Conservation (phyloP, 2,888 invertebrate genomes). For the Epiblema foenella region DNA sequence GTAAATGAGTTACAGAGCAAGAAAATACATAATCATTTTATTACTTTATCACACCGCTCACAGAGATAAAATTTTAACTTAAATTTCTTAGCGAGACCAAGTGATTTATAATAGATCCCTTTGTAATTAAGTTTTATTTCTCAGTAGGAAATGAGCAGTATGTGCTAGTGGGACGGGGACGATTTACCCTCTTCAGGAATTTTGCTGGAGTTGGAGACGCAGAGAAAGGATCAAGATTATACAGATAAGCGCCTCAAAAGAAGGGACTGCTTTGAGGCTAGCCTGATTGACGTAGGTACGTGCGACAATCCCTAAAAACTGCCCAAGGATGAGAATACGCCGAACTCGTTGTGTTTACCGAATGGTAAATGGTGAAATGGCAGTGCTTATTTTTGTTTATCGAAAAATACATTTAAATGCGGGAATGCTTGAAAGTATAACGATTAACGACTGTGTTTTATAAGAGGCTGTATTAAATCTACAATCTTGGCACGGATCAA, state of each 20-base stretch:
- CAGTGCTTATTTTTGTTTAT: neutral
- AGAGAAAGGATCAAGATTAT: slow-evolving; percentile 17
- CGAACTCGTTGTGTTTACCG: neutral
- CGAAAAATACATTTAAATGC: neutral
- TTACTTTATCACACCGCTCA: slow-evolving; percentile 4
- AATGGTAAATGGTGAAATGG: too few relatives aligned
- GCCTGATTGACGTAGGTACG: slow-evolving; percentile 19
- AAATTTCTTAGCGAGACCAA: slow-evolving; percentile 14
- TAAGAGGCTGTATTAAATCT: too few relatives aligned
- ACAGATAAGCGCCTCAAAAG: slow-evolving; percentile 19
- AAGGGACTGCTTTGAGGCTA: neutral
- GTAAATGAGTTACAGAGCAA: neutral
- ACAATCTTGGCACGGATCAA: too few relatives aligned
- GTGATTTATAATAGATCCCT: slow-evolving; percentile 19
- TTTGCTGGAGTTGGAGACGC: neutral
- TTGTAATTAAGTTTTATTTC: slow-evolving; percentile 5
- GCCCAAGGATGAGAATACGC: neutral
- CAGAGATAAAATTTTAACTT: slow-evolving; percentile 3
- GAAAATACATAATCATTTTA: slow-evolving; percentile 18
- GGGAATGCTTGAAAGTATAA: too few relatives aligned
- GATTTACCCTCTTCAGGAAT: slow-evolving; percentile 9
- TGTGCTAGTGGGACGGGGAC: neutral
- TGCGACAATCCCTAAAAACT: slow-evolving; percentile 17
- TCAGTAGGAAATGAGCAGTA: neutral
- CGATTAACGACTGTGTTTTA: too few relatives aligned